Percentiles rank a stretch among this genome's conserved stretches.
phyloP scores from a whole-genome alignment of 2,797 vertebrate genomes.

The Tokudaia muenninki region DNA sequence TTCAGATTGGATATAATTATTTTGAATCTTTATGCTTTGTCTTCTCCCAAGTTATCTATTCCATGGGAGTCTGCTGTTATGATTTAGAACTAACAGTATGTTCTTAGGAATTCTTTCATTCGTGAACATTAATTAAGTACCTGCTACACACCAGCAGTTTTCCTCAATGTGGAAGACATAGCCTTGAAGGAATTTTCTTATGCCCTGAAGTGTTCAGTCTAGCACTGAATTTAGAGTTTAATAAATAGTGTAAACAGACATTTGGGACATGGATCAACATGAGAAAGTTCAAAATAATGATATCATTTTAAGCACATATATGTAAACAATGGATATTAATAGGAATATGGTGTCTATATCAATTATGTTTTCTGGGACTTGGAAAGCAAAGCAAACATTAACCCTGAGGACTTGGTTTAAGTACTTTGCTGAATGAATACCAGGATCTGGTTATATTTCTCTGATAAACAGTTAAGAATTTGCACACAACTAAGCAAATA shows the following conservation, averaged over 20 bases:
- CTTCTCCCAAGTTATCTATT: neutral
- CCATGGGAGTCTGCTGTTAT: neutral
- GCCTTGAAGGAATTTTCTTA: neutral
- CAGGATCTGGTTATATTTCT: neutral
- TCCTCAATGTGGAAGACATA: neutral
- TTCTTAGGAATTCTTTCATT: neutral
- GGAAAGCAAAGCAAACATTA: neutral
- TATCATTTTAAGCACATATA: too few relatives aligned
- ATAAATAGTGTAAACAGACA: neutral
- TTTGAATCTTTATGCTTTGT: slow-evolving; percentile 32
- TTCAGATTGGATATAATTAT: neutral
- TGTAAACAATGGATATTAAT: neutral
- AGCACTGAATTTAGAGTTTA: neutral
- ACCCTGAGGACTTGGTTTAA: neutral
- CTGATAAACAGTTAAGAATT: neutral
- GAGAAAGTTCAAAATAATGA: neutral
- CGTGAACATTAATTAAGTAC: neutral
- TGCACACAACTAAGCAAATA: neutral
- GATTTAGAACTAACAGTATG: neutral
- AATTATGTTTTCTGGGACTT: neutral
- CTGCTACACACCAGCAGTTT: neutral
- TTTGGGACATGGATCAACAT: neutral
- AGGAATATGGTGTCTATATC: neutral
- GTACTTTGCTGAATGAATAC: neutral
- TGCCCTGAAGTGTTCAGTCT: neutral